Evolutionary conservation across 2,888 invertebrate species (phyloP).

Genomic region (Adelognathus sp.): DNA sequence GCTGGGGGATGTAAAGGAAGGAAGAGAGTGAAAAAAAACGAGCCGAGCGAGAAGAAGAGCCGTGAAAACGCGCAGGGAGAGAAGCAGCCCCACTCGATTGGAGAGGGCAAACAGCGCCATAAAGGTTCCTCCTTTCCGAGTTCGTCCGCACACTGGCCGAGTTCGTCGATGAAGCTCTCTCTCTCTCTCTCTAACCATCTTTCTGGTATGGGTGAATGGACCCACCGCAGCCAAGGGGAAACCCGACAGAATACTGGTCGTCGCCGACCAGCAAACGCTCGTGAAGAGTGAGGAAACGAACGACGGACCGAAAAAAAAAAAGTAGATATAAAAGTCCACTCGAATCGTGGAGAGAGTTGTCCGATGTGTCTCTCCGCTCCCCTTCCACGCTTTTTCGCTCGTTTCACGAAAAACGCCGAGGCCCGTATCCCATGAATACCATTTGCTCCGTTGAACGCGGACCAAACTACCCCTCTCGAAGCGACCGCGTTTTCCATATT

Average conservation of each 20-base stretch:
- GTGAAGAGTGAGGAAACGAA: constrained; percentile 51
- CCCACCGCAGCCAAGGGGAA: constrained; percentile 66
- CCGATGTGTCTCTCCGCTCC: constrained; percentile 60
- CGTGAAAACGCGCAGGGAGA: constrained; percentile 57
- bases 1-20: constrained; percentile 4
- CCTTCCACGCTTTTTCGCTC: constrained; percentile 20
- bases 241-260: constrained; percentile 59
- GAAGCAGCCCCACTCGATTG: constrained; percentile 63
- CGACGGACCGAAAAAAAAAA: constrained; percentile 43
- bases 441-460: constrained; percentile 59
- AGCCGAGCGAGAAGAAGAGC: constrained; percentile 35
- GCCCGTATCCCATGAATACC: constrained; percentile 70
- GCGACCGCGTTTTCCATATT: constrained; percentile 60
- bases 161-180: constrained; percentile 47
- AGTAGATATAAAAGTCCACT: constrained; percentile 73
- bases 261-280: constrained; percentile 45
- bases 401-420: constrained; percentile 21
- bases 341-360: constrained; percentile 72
- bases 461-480: constrained; percentile 42
- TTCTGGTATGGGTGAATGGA: constrained; percentile 66
- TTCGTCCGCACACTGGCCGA: constrained; percentile 27
- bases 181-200: neutral
- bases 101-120: constrained; percentile 75
- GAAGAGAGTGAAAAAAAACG: constrained; percentile 11
- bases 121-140: constrained; percentile 71